Conservation (phyloP, 2,797 vertebrate species). For the Caiman crocodilus region DNA sequence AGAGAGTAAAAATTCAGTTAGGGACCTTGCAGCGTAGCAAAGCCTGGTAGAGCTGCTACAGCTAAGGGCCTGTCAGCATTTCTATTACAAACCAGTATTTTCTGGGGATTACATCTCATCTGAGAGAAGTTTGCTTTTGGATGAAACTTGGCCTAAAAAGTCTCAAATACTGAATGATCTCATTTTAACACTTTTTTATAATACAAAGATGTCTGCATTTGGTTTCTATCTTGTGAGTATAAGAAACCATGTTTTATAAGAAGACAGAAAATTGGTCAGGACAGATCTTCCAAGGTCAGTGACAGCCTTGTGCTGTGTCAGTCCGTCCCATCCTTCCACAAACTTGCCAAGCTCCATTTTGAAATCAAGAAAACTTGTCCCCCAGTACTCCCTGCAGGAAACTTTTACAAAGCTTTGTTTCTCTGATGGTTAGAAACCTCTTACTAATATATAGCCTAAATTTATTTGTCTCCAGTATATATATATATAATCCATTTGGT, state of each 20-base stretch:
- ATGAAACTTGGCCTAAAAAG: slow-evolving; percentile 59
- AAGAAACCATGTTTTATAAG: background rate
- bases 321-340: too few species aligned
- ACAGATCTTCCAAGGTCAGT: too few species aligned
- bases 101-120: slow-evolving; percentile 55
- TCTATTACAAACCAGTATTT: slow-evolving; percentile 56
- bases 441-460: too few species aligned
- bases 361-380: too few species aligned
- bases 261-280: too few species aligned
- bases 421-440: too few species aligned
- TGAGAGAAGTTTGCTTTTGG: slow-evolving; percentile 58
- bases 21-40: slow-evolving; percentile 50
- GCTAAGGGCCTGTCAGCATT: slow-evolving; percentile 42
- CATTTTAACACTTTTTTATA: slow-evolving; percentile 34
- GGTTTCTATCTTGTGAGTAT: slow-evolving; percentile 18
- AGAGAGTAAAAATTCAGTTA: slow-evolving; percentile 76
- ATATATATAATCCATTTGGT: too few species aligned
- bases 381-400: too few species aligned
- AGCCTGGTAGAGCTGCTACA: slow-evolving; percentile 40
- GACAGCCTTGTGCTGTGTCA: too few species aligned
- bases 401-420: too few species aligned
- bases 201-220: slow-evolving; percentile 35
- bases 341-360: too few species aligned
- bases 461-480: too few species aligned
- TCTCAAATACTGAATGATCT: slow-evolving; percentile 48